Conservation (phyloP, 92 coral and sea anemone genomes). For the Epizoanthus fatuus region DNA sequence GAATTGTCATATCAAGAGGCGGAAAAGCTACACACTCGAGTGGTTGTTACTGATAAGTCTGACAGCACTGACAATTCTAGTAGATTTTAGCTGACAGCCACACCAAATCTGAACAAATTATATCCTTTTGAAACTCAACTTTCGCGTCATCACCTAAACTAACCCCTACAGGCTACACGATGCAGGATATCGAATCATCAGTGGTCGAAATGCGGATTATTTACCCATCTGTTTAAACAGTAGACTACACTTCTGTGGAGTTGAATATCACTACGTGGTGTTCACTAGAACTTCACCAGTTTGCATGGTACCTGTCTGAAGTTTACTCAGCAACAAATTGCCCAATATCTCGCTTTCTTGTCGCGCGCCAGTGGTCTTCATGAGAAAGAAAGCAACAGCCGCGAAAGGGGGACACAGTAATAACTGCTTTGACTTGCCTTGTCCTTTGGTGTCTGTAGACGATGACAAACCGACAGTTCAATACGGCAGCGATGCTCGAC, state of each 20-base stretch:
- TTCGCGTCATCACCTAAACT: conserved; percentile 8
- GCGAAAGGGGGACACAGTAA: conserved; percentile 1
- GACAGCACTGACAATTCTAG: no score
- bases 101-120: neutral
- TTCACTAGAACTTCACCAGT: conserved; percentile 10
- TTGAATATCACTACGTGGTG: conserved; percentile 43
- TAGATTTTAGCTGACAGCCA: no score
- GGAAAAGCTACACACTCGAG: no score
- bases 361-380: neutral
- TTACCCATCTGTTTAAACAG: conserved; percentile 72
- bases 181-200: neutral
- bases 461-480: conserved; percentile 36
- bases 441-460: conserved; percentile 12
- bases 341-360: neutral
- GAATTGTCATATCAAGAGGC: no score
- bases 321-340: conserved; percentile 1
- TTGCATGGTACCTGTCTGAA: neutral
- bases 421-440: conserved; percentile 17
- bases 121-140: conserved; percentile 2
- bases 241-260: neutral
- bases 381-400: conserved; percentile 11
- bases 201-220: conserved; percentile 12
- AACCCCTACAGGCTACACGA: neutral
- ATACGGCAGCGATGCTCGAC: conserved; percentile 60
- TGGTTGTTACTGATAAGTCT: no score